Conservation (phyloP, 2,113 vertebrate species). For the Ictidomys tridecemlineatus region DNA sequence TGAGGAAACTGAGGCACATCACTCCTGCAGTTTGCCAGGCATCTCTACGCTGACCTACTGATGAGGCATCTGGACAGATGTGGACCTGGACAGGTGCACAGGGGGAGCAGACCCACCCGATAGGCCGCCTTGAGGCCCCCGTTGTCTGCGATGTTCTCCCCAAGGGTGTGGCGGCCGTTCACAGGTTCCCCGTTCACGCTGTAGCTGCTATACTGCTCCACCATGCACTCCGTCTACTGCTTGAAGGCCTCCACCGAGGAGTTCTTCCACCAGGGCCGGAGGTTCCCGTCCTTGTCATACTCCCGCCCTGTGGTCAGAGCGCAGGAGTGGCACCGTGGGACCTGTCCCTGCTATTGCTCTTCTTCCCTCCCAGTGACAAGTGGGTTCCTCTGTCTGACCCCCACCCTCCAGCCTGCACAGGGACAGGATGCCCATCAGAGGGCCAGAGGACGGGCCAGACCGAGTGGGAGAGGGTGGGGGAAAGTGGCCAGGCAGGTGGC, state of each 20-base stretch:
- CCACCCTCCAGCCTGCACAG: background rate
- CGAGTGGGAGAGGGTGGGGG: fast-evolving
- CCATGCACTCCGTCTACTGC: too few relatives aligned
- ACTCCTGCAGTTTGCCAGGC: fast-evolving
- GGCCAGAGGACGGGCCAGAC: fast-evolving
- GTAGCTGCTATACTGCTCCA: too few relatives aligned
- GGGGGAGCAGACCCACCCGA: slow-evolving; percentile 87
- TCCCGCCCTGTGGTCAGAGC: slow-evolving; percentile 90
- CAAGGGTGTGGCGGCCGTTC: too few relatives aligned
- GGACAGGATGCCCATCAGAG: fast-evolving
- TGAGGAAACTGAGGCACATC: background rate
- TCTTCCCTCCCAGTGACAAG: too few relatives aligned
- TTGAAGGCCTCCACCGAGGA: slow-evolving; percentile 80
- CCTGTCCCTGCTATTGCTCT: too few relatives aligned
- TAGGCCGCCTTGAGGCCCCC: slow-evolving; percentile 89
- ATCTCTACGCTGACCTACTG: fast-evolving
- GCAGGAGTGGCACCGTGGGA: fast-evolving
- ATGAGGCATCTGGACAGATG: background rate
- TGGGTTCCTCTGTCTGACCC: fast-evolving
- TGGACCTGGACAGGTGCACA: fast-evolving
- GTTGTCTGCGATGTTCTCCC: too few relatives aligned
- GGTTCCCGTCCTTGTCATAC: slow-evolving; percentile 97
- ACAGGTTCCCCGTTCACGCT: too few relatives aligned
- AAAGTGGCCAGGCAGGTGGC: too few relatives aligned
- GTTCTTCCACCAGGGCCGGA: slow-evolving; percentile 98